phyloP scores from a whole-genome alignment of 2,113 vertebrate species.

The Albula goreensis region DNA sequence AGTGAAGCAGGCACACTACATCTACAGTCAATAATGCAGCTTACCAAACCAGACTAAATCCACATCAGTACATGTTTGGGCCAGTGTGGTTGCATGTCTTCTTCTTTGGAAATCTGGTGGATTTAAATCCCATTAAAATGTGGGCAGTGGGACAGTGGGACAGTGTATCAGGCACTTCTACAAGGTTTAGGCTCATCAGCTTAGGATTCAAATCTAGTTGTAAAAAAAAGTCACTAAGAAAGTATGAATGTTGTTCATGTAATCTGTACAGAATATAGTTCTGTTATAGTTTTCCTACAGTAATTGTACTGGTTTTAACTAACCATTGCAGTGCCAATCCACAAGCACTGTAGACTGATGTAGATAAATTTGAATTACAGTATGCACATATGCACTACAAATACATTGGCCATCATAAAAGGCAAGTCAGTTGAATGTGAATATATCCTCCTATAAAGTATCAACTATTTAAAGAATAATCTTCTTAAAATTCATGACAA shows the following conservation, averaged over 20 bases:
- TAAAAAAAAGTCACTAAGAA: not conserved
- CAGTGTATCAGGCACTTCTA: slow-evolving; percentile 44
- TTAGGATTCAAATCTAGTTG: slow-evolving; percentile 29
- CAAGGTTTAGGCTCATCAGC: slow-evolving; percentile 25
- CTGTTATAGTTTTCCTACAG: too few species aligned
- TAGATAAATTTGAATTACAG: too few species aligned
- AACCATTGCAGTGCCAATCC: not conserved
- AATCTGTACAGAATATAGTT: too few species aligned
- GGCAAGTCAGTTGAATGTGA: not conserved
- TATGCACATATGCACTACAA: too few species aligned
- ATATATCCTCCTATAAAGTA: not conserved
- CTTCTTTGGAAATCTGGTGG: slow-evolving; percentile 47
- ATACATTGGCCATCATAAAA: too few species aligned
- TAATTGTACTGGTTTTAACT: slow-evolving; percentile 37
- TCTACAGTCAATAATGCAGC: not conserved
- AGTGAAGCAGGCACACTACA: not conserved
- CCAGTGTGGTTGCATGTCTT: slow-evolving; percentile 37
- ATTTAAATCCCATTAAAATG: slow-evolving; percentile 59
- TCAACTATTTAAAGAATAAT: not conserved
- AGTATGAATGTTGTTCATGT: too few species aligned
- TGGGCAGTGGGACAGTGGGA: slow-evolving; percentile 36
- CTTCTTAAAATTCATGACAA: not conserved
- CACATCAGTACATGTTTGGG: slow-evolving; percentile 25
- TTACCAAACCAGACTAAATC: not conserved
- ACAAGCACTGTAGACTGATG: not conserved